Percentiles rank a stretch among this genome's conserved stretches.
phyloP scores from a whole-genome alignment of 1,140 invertebrate species.

The Idris sp. region DNA sequence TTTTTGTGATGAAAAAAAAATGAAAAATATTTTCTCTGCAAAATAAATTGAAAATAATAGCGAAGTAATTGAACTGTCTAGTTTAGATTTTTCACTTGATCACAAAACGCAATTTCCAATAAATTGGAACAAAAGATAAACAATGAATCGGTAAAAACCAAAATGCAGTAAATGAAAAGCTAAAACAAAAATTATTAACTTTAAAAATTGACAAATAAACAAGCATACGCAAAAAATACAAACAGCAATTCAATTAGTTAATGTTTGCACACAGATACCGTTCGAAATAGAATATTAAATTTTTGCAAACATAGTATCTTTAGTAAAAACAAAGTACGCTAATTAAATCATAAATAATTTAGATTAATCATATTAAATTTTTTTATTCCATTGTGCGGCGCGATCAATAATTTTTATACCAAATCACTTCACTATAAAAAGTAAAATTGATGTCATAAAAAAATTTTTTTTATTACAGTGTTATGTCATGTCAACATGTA shows the following conservation, averaged over 20 bases:
- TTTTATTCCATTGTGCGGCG: too few relatives aligned
- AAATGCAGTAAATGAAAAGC: constrained; percentile 3
- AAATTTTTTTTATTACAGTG: constrained; percentile 7
- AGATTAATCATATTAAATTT: too few relatives aligned
- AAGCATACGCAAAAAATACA: background rate
- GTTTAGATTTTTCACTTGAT: constrained; percentile 9
- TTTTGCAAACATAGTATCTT: constrained; percentile 2
- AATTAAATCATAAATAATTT: background rate
- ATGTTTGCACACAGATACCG: background rate
- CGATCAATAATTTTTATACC: background rate
- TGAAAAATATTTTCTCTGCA: too few relatives aligned
- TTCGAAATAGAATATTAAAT: constrained; percentile 4
- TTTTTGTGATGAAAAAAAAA: too few relatives aligned
- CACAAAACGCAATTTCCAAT: constrained; percentile 8
- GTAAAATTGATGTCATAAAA: constrained; percentile 3
- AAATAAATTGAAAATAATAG: too few relatives aligned
- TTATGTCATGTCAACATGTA: constrained; percentile 14
- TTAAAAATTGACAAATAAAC: constrained; percentile 21
- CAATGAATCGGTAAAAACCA: constrained; percentile 11
- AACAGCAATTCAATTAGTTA: constrained; percentile 8
- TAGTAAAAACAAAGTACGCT: constrained; percentile 2
- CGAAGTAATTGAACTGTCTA: constrained; percentile 22
- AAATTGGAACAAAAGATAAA: constrained; percentile 27
- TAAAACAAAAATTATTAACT: constrained; percentile 19
- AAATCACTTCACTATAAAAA: constrained; percentile 32